A percentile compares a stretch with the other conserved stretches of the same genome.
phyloP scores from a whole-genome alignment of 1,140 invertebrate species.

The Bicyclus anynana region DNA sequence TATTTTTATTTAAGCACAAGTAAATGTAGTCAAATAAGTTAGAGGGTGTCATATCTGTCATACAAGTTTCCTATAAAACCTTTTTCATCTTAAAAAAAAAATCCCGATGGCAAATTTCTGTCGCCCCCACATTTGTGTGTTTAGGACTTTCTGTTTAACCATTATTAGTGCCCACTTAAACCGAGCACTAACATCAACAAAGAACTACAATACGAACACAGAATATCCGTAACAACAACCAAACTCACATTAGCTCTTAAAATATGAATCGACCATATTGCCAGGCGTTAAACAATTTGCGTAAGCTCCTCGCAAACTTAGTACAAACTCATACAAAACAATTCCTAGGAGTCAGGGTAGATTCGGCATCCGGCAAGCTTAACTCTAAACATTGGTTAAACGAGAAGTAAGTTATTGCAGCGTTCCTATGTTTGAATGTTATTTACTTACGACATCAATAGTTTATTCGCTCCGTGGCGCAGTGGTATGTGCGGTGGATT shows the following conservation, averaged over 20 bases:
- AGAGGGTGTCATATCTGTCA: too few species aligned
- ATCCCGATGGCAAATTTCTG: too few species aligned
- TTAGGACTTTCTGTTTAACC: too few species aligned
- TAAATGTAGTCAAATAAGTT: too few species aligned
- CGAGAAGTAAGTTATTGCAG: slow-evolving; percentile 14
- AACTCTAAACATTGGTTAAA: slow-evolving; percentile 66
- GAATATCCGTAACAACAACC: slow-evolving; percentile 44
- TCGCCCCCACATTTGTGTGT: too few species aligned
- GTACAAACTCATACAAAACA: slow-evolving; percentile 36
- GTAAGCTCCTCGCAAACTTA: slow-evolving; percentile 61
- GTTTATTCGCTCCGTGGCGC: not conserved
- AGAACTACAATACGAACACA: slow-evolving; percentile 18
- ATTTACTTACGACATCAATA: not conserved
- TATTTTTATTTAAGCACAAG: too few species aligned
- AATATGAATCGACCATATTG: slow-evolving; percentile 52
- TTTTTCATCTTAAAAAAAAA: too few species aligned
- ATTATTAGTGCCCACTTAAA: not conserved
- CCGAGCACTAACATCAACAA: slow-evolving; percentile 4
- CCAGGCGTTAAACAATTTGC: slow-evolving; percentile 54
- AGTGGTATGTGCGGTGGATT: too few species aligned
- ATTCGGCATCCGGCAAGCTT: slow-evolving; percentile 45
- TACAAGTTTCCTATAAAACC: too few species aligned
- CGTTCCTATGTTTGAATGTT: not conserved
- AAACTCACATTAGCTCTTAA: slow-evolving; percentile 64
- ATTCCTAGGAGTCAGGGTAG: slow-evolving; percentile 37